A percentile compares a stretch with the other conserved stretches of the same genome.
Conservation (phyloP, 2,113 vertebrate species). For the Rhineura floridana region DNA sequence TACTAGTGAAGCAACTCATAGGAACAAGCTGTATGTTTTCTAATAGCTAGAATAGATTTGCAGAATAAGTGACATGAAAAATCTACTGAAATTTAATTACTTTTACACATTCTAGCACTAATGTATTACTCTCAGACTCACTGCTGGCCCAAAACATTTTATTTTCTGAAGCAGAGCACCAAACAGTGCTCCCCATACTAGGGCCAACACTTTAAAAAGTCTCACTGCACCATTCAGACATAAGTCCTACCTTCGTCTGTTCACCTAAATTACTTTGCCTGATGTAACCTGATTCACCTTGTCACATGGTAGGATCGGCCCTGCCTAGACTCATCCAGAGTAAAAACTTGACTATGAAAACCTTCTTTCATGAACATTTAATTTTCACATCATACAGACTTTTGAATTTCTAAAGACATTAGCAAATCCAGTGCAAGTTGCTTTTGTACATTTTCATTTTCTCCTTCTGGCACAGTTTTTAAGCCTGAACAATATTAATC, state of each 20-base stretch:
- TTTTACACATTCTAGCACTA: neutral
- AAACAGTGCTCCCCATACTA: neutral
- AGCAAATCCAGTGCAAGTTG: conserved; percentile 1
- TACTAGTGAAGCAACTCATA: neutral
- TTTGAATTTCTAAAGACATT: neutral
- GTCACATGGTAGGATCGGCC: neutral
- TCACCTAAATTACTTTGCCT: neutral
- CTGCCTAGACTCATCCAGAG: neutral
- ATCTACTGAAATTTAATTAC: neutral
- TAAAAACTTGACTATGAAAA: neutral
- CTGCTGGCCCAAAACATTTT: neutral
- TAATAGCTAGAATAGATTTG: conserved; percentile 43
- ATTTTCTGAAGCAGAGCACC: neutral
- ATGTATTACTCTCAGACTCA: conserved; percentile 22
- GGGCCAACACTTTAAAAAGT: neutral
- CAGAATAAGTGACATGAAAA: conserved; percentile 27
- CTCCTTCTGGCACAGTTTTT: conserved; percentile 20
- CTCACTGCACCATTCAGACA: neutral
- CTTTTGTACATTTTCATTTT: neutral
- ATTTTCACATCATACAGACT: neutral
- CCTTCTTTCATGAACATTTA: neutral
- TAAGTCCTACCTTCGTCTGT: neutral
- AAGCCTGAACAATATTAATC: conserved; percentile 31
- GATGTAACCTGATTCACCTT: neutral
- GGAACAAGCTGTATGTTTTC: neutral